Evolutionary conservation across 2,888 invertebrate genomes (phyloP).

Genomic region (Acronicta alni): DNA sequence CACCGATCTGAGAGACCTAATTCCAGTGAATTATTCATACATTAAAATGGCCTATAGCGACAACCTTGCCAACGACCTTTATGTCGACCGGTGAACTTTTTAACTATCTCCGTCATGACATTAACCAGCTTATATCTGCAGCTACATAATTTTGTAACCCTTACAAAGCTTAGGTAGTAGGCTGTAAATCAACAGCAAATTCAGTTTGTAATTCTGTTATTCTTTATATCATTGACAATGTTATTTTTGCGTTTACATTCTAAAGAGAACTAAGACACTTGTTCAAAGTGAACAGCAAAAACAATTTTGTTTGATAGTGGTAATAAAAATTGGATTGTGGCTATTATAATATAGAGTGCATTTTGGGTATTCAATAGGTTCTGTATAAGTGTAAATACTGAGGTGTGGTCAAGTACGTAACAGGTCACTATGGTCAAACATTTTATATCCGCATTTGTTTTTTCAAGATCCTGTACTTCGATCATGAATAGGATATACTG

Average conservation of each 20-base stretch:
- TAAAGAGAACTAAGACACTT: background rate
- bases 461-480: background rate
- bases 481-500: background rate
- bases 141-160: constrained; percentile 9
- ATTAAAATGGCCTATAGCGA: constrained; percentile 29
- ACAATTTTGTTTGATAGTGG: background rate
- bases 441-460: constrained; percentile 47
- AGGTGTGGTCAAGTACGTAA: constrained; percentile 22
- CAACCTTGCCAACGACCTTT: constrained; percentile 77
- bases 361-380: background rate
- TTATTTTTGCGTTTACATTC: constrained; percentile 7
- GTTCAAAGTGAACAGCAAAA: constrained; percentile 10
- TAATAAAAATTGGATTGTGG: background rate
- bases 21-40: constrained; percentile 46
- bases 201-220: constrained; percentile 7
- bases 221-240: background rate
- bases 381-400: background rate
- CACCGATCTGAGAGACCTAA: constrained; percentile 8
- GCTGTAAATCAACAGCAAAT: constrained; percentile 13
- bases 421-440: constrained; percentile 24
- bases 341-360: background rate
- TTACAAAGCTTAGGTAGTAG: background rate
- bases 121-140: constrained; percentile 28
- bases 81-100: constrained; percentile 67
- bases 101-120: constrained; percentile 68